Conservation (phyloP, 2,113 vertebrate genomes). For the Toxotes chatareus region DNA sequence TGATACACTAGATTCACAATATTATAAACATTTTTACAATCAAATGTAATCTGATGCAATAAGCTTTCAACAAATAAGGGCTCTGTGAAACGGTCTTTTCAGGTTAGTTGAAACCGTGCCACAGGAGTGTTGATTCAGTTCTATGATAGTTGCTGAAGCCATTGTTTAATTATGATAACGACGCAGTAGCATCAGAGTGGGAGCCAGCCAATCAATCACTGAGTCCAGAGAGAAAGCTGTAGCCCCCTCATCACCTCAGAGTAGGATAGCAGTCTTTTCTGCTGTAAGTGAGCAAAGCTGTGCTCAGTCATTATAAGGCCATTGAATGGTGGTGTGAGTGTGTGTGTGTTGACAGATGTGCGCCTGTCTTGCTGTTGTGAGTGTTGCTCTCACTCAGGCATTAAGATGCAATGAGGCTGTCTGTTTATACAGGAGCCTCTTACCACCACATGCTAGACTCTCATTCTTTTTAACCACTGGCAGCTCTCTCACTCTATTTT, state of each 20-base stretch:
- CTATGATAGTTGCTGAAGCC: neutral
- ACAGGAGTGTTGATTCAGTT: neutral
- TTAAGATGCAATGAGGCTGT: constrained; percentile 71
- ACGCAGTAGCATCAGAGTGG: neutral
- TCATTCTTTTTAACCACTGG: constrained; percentile 41
- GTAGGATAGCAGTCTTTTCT: neutral
- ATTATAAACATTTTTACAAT: neutral
- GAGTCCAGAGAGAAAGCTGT: neutral
- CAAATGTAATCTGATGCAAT: neutral
- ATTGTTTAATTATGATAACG: neutral
- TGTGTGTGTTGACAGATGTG: constrained; percentile 56
- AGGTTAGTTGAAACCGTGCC: neutral
- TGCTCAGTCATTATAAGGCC: constrained; percentile 40
- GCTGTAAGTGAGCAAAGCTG: constrained; percentile 22
- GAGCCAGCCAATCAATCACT: neutral
- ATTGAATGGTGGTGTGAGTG: constrained; percentile 27
- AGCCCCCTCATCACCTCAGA: neutral
- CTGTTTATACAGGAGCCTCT: constrained; percentile 70
- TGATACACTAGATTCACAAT: neutral
- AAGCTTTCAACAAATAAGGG: neutral
- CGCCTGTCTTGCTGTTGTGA: constrained; percentile 43
- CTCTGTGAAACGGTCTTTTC: too few relatives aligned
- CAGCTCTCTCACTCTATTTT: constrained; percentile 24
- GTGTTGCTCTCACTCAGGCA: constrained; percentile 58
- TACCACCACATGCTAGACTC: constrained; percentile 50